Evolutionary conservation across 53 echinoderm and acorn worm genomes (phyloP), one percentile per base, ranked within the genome.

Genomic region (Holothuria leucospilota): DNA sequence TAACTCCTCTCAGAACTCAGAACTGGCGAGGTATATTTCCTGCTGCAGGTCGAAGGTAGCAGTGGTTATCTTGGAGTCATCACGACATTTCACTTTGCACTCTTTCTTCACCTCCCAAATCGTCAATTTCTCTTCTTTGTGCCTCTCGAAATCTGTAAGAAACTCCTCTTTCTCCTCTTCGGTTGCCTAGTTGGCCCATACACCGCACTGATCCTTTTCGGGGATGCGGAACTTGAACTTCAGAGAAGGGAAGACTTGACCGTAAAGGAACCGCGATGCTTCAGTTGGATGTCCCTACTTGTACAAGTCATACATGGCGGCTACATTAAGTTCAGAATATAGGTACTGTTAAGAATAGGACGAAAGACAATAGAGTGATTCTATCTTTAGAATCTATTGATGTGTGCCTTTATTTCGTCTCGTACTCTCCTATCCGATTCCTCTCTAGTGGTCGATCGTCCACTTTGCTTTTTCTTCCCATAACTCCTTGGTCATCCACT

Each of bases 301-400:
- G 80, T 85, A 86, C 63, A 86, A 34, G 1, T 81, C 81, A 81
- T 80, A 80, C 90, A 90, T 90, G 53, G 39, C 86, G 46, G 42
- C 27, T 0, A 90, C 11, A 63, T 90, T 78, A 23, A 90, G 78
- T 9, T 90, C 90, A 29, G 85, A 77, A 24, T 85, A 85, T 42
- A 90, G 67, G 74, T 89, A 89, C 51, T 85, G 85, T 51, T 41
- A 85, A 21, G 75, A 26, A 15, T 66, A 40, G 46, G 46, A 18
- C 61, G 74, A n/a, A 30, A 65, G 74, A 30, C 85, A 85, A 49
- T 70, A 89, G 30, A 85, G 89, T 6, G 77, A 90, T 62, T 90
- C 90, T 53, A 78, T 86, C 78, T 68, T 78, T 20, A 81, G 86
- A 63, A 85, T 69, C 71, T 85, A 1, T 66, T 28, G 25, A 90